phyloP scores from a whole-genome alignment of 1,140 invertebrate species.

The Lanistes nyassanus region DNA sequence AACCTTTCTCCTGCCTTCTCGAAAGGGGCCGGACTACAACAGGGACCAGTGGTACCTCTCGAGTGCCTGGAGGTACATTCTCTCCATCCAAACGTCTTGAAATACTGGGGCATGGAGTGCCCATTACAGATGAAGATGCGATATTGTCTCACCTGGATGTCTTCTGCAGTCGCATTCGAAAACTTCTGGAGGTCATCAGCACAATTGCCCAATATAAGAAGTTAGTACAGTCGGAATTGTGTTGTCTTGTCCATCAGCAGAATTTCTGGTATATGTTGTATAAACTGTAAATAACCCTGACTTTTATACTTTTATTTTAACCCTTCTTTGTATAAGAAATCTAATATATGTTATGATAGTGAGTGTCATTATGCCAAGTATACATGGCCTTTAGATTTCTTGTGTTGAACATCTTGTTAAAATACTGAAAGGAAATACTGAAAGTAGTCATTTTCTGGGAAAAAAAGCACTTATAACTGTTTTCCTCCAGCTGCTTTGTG shows the following conservation, averaged over 20 bases:
- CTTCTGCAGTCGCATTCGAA: slow-evolving; percentile 61
- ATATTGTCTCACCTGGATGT: slow-evolving; percentile 63
- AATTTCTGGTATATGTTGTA: not conserved
- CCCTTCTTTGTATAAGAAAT: not conserved
- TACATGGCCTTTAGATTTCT: too few species aligned
- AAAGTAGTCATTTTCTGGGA: too few species aligned
- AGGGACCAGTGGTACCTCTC: slow-evolving; percentile 30
- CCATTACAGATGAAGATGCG: slow-evolving; percentile 64
- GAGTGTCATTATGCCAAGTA: too few species aligned
- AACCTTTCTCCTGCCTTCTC: not conserved
- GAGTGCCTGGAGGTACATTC: slow-evolving; percentile 28
- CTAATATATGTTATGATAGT: too few species aligned
- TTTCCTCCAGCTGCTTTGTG: too few species aligned
- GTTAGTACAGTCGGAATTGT: slow-evolving; percentile 39
- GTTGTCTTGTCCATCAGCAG: too few species aligned
- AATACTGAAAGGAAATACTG: too few species aligned
- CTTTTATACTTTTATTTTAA: not conserved
- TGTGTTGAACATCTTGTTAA: too few species aligned
- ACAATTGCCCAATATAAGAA: slow-evolving; percentile 64
- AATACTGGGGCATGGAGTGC: slow-evolving; percentile 54
- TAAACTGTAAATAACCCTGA: not conserved
- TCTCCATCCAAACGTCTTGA: slow-evolving; percentile 56
- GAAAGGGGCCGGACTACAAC: slow-evolving; percentile 9
- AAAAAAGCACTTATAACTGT: too few species aligned
- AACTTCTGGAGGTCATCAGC: slow-evolving; percentile 64